Percentiles rank a stretch among this genome's conserved stretches.
Conservation (phyloP, 2,888 invertebrate species). For the Clostera curtula region DNA sequence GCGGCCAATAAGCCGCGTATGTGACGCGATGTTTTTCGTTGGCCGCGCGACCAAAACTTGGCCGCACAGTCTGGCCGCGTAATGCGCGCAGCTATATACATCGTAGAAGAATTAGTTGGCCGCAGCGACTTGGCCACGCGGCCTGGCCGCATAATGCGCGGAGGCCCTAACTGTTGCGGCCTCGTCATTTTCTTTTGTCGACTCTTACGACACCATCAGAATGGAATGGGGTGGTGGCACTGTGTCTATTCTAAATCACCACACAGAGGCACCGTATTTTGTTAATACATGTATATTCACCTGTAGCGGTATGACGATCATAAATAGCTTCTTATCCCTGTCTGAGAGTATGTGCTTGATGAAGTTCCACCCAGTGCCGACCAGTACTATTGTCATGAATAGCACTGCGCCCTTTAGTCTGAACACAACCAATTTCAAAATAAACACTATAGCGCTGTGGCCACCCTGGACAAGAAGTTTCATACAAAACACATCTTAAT, state of each 20-base stretch:
- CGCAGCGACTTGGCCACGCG: too few species aligned
- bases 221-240: too few species aligned
- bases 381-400: conserved; percentile 96
- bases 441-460: background rate
- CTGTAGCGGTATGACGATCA: conserved; percentile 98
- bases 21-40: too few species aligned
- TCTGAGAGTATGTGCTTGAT: conserved; percentile 98
- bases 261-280: background rate
- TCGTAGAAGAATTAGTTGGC: too few species aligned
- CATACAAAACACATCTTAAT: background rate
- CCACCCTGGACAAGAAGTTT: background rate
- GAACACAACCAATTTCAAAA: conserved; percentile 17
- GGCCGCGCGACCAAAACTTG: too few species aligned
- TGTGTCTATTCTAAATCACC: background rate
- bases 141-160: too few species aligned
- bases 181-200: too few species aligned
- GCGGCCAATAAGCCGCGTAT: too few species aligned
- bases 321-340: conserved; percentile 96
- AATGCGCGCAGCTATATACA: too few species aligned
- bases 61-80: too few species aligned
- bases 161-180: too few species aligned
- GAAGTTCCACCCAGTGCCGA: conserved; percentile 99
- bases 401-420: conserved; percentile 93
- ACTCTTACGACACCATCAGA: too few species aligned
- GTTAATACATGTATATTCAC: conserved; percentile 50